Base-by-base conservation (phyloP, 2,113 vertebrate genomes). In the Baryphthengus martii region DNA sequence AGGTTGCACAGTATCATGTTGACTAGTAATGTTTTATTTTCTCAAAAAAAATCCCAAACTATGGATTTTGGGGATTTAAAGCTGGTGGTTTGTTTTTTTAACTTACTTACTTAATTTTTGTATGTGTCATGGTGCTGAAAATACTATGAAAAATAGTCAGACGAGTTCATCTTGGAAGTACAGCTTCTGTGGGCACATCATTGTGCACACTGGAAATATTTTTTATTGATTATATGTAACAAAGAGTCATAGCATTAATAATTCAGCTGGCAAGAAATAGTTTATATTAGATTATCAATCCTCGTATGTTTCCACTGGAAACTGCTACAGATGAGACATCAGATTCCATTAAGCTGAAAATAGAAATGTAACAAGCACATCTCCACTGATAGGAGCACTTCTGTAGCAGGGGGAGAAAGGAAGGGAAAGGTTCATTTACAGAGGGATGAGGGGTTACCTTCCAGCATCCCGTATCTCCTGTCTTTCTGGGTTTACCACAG, bases 291-390 rank as follows among this genome's bases (percentile, higher is more conserved):
- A 50, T 93, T 88, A 44, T 93, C 86, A 86, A 28, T 77, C n/a
- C 33, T 95, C 13, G 2, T 66, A 25, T 52, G 28, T 85, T 86
- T 89, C 81, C 42, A 67, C 52, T 81, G 89, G 82, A 86, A 89
- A 82, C 31, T 3, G 6, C 85, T 87, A 10, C 59, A 85, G 78
- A 79, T 96, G 74, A 89, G 76, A 87, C 88, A 85, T 95, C 55
- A 71, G 72, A 74, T 93, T 87, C 88, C 82, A 96, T 96, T 93
- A 95, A 83, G 72, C 29, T 82, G 42, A 37, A 82, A 96, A 88
- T 59, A 50, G 52, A 75, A 91, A 70, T 6, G 9, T 55, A n/a
- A 31, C 26, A 68, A 85, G 53, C 71, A 95, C 91, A 20, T 58
- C 18, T 80, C 40, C 72, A 14, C n/a, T 83, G 85, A 62, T 40